Conservation (phyloP, 2,888 invertebrate species). For the Frankliniella fusca region DNA sequence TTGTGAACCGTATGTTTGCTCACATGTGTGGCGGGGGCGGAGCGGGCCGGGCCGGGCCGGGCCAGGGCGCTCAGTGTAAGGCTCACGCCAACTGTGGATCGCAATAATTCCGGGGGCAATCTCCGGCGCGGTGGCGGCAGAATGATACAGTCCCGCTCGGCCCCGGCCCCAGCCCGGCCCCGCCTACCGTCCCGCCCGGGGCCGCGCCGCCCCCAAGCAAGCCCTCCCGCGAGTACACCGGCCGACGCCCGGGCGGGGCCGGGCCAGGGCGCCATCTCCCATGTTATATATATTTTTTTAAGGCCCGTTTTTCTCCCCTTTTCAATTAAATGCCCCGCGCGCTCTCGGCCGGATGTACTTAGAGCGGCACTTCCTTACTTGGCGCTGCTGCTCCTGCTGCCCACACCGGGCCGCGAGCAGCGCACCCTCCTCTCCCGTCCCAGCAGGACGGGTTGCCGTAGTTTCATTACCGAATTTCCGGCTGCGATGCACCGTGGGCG, state of each 20-base stretch:
- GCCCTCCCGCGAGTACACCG: too few species aligned
- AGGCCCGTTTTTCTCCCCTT: not conserved
- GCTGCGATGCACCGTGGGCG: not conserved
- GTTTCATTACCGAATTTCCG: not conserved
- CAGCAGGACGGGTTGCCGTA: not conserved
- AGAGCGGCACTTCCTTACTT: not conserved
- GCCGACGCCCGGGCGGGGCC: not conserved
- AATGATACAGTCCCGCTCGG: not conserved
- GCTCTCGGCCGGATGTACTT: constrained; percentile 22
- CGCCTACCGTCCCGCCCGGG: not conserved
- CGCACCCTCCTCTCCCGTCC: too few species aligned
- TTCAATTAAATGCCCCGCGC: not conserved
- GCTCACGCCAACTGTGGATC: too few species aligned
- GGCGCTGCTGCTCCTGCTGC: not conserved
- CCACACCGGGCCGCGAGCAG: too few species aligned
- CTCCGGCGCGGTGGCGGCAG: not conserved
- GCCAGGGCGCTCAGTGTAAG: too few species aligned
- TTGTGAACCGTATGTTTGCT: too few species aligned
- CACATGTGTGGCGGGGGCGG: too few species aligned
- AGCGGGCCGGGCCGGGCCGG: too few species aligned
- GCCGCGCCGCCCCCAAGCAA: too few species aligned
- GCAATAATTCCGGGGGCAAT: not conserved
- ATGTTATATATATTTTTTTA: not conserved
- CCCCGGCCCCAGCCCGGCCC: not conserved
- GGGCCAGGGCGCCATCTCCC: not conserved